A percentile compares a stretch with the other conserved stretches of the same genome.
Conservation (phyloP, 2,113 vertebrate genomes). For the Asarcornis scutulata region DNA sequence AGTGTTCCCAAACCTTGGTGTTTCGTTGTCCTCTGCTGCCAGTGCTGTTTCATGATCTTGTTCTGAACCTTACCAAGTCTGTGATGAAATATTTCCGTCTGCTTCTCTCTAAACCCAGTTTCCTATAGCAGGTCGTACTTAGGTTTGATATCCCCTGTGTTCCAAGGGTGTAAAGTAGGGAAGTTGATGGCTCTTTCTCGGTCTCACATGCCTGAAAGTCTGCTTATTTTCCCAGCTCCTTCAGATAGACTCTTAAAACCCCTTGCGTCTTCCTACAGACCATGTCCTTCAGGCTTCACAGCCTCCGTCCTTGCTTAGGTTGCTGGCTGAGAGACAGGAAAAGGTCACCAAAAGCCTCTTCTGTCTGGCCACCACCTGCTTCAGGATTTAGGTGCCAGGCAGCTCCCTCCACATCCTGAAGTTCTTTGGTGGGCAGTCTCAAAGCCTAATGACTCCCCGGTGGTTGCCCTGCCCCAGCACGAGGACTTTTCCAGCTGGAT, state of each 20-base stretch:
- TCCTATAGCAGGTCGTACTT: not conserved
- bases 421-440: not conserved
- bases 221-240: not conserved
- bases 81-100: not conserved
- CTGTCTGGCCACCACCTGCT: not conserved
- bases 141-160: not conserved
- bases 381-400: not conserved
- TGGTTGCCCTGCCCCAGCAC: not conserved
- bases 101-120: not conserved
- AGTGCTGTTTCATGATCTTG: not conserved
- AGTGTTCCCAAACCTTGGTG: not conserved
- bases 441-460: not conserved
- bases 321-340: too few species aligned
- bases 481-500: not conserved
- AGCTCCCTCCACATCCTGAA: too few species aligned
- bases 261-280: not conserved
- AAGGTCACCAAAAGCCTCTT: not conserved
- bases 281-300: not conserved
- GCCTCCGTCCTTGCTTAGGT: not conserved
- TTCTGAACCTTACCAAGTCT: not conserved
- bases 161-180: too few species aligned
- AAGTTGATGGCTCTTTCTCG: too few species aligned
- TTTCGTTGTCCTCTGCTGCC: not conserved
- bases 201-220: not conserved
- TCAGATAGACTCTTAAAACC: not conserved